A percentile compares a stretch with the other conserved stretches of the same genome.
These are phyloP conservation scores for Alethe diademata DNA, from an alignment of 2,113 vertebrate genomes.

Conservation along the genomic window DNA sequence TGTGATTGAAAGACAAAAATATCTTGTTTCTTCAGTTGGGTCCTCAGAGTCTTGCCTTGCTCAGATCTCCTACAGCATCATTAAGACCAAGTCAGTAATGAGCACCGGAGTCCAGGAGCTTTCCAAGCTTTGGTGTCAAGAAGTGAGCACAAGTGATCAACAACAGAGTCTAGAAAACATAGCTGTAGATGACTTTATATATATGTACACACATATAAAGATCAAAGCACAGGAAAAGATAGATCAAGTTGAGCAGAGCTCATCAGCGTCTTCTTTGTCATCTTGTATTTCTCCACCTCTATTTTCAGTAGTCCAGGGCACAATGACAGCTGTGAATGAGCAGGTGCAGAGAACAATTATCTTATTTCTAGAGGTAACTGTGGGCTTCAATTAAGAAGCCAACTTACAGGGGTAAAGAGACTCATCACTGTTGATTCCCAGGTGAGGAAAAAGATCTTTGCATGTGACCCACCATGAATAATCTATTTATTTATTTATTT, in stretches of 20 bases:
- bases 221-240: not conserved
- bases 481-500: not conserved
- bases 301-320: not conserved
- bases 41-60: not conserved
- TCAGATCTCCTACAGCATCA: not conserved
- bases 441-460: not conserved
- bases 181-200: not conserved
- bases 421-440: not conserved
- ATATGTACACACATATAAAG: not conserved
- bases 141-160: not conserved
- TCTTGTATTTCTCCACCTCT: not conserved
- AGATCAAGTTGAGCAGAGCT: not conserved
- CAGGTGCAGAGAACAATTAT: conserved; percentile 7
- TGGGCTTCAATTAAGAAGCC: not conserved
- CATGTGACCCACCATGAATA: not conserved
- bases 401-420: not conserved
- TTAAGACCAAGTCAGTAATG: not conserved
- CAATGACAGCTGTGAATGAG: not conserved
- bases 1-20: not conserved
- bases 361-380: not conserved
- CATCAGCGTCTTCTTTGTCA: not conserved
- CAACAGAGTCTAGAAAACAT: not conserved
- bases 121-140: not conserved
- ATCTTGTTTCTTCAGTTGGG: not conserved
- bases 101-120: not conserved